A percentile compares a stretch with the other conserved stretches of the same genome.
These are phyloP conservation scores for Julus scandinavius DNA, from an alignment of 2,888 invertebrate genomes.

Conservation along the genomic window DNA sequence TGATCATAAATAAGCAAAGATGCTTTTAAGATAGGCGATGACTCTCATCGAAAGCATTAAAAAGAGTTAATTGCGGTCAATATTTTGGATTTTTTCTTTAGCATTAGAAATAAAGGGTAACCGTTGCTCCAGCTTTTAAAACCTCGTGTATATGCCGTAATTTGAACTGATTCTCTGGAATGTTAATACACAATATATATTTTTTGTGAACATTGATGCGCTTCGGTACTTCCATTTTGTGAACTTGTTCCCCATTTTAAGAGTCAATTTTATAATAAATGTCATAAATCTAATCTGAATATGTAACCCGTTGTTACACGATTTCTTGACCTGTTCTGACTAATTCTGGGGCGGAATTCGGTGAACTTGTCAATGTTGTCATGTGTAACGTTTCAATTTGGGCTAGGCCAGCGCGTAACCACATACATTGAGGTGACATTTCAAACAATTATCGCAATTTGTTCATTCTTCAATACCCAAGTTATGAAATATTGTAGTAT, in stretches of 20 bases:
- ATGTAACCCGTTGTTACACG: neutral
- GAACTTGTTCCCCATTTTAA: neutral
- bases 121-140: neutral
- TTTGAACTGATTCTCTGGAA: neutral
- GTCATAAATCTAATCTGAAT: neutral
- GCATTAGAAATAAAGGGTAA: neutral
- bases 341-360: neutral
- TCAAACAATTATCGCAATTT: neutral
- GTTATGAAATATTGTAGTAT: neutral
- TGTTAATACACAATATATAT: neutral
- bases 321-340: neutral
- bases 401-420: neutral
- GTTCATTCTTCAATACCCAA: neutral
- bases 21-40: no score
- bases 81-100: neutral
- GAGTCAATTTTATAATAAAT: neutral
- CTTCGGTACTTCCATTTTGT: neutral
- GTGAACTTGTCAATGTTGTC: slow-evolving; percentile 1
- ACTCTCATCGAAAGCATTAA: neutral
- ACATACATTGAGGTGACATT: slow-evolving; percentile 2
- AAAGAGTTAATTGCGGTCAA: neutral
- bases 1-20: no score
- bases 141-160: neutral
- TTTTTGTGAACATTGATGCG: neutral
- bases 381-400: neutral